A percentile compares a stretch with the other conserved stretches of the same genome.
Evolutionary conservation across 2,888 invertebrate genomes (phyloP).

Genomic region (Oligia strigilis): DNA sequence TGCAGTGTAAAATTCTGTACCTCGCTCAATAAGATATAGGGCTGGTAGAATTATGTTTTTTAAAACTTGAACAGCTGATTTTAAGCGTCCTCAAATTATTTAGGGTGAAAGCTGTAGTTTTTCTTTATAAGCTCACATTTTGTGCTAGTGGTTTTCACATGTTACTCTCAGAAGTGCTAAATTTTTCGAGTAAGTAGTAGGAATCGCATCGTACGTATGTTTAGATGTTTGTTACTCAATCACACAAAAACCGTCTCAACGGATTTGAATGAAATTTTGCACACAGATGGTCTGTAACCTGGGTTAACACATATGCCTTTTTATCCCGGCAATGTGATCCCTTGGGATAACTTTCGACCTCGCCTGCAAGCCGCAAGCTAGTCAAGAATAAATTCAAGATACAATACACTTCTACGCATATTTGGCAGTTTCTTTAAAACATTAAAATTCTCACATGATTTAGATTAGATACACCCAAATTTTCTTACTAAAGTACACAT

Average conservation of each 20-base stretch:
- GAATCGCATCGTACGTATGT: background rate
- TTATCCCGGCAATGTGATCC: no score
- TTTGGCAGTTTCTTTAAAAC: no score
- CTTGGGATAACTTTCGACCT: no score
- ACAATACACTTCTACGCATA: background rate
- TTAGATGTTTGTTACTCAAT: no score
- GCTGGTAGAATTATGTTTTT: conserved; percentile 40
- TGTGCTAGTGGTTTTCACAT: background rate
- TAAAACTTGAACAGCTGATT: background rate
- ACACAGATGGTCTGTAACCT: no score
- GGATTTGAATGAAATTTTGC: no score
- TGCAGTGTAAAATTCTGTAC: conserved; percentile 62
- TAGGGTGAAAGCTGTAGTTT: background rate
- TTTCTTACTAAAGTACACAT: background rate
- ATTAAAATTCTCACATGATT: background rate
- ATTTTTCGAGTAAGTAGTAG: background rate
- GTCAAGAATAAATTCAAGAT: background rate
- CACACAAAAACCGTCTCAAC: no score
- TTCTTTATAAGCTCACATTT: background rate
- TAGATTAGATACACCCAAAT: background rate
- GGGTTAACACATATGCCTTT: no score
- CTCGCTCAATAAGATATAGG: conserved; percentile 49
- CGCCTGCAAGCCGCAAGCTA: no score
- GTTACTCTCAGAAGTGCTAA: background rate
- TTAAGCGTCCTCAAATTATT: background rate